Evolutionary conservation across 1,140 invertebrate species (phyloP).

Genomic region (Ditylenchus dipsaci): DNA sequence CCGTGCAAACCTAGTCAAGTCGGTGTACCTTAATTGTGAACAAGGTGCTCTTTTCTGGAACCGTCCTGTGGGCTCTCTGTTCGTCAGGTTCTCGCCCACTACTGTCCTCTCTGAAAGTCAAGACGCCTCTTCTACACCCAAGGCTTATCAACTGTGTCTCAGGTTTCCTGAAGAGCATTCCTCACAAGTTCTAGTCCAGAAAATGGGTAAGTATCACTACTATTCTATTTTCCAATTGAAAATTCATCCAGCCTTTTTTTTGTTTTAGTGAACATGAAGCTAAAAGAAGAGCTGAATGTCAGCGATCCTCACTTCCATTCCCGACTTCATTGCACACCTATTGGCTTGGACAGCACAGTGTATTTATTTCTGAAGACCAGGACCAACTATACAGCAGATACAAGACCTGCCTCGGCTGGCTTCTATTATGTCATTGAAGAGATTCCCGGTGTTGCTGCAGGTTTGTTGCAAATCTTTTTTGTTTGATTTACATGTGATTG

Average conservation of each 20-base stretch:
- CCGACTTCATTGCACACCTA: not conserved
- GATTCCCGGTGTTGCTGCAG: not conserved
- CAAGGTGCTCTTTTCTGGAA: constrained; percentile 5
- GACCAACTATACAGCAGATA: not conserved
- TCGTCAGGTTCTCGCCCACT: not conserved
- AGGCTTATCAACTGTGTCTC: constrained; percentile 3
- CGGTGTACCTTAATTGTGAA: constrained; percentile 8
- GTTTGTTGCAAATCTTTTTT: too few species aligned
- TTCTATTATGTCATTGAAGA: not conserved
- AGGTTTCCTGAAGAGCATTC: constrained; percentile 10
- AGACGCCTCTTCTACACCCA: not conserved
- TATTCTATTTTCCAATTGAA: not conserved
- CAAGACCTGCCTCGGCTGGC: not conserved
- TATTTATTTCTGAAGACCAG: not conserved
- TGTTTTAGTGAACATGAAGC: not conserved
- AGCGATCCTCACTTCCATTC: too few species aligned
- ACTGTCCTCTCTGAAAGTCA: not conserved
- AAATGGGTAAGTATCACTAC: not conserved
- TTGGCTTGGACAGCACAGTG: not conserved
- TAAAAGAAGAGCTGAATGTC: not conserved
- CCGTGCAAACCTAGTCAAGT: not conserved
- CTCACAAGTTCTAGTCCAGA: not conserved
- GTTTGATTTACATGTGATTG: too few species aligned
- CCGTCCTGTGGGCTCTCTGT: constrained; percentile 1
- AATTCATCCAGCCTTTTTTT: too few species aligned